Conservation (phyloP, 2,888 invertebrate genomes). For the Chrysopilus asiliformis region DNA sequence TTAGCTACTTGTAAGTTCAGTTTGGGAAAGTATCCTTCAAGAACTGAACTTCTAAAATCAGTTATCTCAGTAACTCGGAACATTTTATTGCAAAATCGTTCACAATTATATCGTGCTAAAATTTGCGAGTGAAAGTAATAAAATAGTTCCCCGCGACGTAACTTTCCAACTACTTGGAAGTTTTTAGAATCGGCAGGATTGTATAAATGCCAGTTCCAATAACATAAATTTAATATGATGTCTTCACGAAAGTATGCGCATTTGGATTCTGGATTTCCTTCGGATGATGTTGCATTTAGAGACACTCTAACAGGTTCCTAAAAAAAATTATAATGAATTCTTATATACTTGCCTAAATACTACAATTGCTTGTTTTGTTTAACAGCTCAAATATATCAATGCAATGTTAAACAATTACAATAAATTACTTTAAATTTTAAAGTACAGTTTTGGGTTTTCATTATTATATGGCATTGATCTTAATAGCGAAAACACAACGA, state of each 20-base stretch:
- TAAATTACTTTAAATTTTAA: too few relatives aligned
- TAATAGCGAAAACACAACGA: too few relatives aligned
- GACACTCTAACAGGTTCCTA: slow-evolving; percentile 47
- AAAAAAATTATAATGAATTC: background rate
- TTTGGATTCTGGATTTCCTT: slow-evolving; percentile 54
- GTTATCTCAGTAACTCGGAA: slow-evolving; percentile 46
- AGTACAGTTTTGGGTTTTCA: too few relatives aligned
- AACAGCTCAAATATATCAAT: too few relatives aligned
- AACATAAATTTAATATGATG: slow-evolving; percentile 63
- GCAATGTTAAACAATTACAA: too few relatives aligned
- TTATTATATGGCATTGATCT: too few relatives aligned
- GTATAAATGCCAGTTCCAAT: slow-evolving; percentile 76
- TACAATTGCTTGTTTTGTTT: too few relatives aligned
- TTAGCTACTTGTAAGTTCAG: slow-evolving; percentile 55
- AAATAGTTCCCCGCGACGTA: slow-evolving; percentile 50
- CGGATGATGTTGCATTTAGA: slow-evolving; percentile 52
- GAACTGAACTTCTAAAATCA: slow-evolving; percentile 13
- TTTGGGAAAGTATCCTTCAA: slow-evolving; percentile 51
- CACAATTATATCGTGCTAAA: slow-evolving; percentile 47
- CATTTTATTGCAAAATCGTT: slow-evolving; percentile 52
- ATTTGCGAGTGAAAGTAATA: slow-evolving; percentile 50
- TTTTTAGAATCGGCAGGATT: slow-evolving; percentile 49
- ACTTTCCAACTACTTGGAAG: slow-evolving; percentile 48
- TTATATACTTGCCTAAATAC: too few relatives aligned
- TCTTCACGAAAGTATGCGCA: slow-evolving; percentile 69